Evolutionary conservation across 2,113 vertebrate species (phyloP).

Genomic region (Lampris megalopsis): DNA sequence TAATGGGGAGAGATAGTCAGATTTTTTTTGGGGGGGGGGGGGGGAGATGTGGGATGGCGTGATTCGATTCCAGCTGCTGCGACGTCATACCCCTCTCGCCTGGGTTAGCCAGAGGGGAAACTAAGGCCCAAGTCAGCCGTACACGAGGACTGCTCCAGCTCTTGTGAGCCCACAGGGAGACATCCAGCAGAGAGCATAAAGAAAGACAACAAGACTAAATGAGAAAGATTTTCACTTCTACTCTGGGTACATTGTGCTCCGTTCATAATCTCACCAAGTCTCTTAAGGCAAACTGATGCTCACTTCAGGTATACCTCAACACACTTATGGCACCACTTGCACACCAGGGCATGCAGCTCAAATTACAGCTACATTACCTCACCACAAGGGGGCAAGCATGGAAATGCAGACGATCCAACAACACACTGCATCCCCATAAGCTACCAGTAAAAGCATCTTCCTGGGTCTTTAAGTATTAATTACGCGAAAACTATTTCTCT

Average conservation of each 20-base stretch:
- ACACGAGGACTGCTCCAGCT: background rate
- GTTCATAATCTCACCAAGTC: background rate
- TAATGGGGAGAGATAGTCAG: slow-evolving; percentile 60
- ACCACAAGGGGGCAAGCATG: slow-evolving; percentile 34
- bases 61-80: slow-evolving; percentile 60
- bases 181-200: slow-evolving; percentile 32
- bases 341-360: background rate
- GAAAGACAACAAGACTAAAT: slow-evolving; percentile 28
- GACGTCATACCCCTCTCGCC: slow-evolving; percentile 47
- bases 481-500: background rate
- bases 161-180: slow-evolving; percentile 52
- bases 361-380: slow-evolving; percentile 50
- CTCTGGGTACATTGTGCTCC: background rate
- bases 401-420: background rate
- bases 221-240: slow-evolving; percentile 23
- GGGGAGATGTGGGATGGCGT: slow-evolving; percentile 44
- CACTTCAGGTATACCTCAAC: background rate
- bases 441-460: background rate
- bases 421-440: slow-evolving; percentile 8
- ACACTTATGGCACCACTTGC: background rate
- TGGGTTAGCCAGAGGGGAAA: slow-evolving; percentile 32
- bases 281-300: background rate
- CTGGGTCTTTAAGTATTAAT: background rate
- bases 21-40: slow-evolving; percentile 44
- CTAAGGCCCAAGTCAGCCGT: slow-evolving; percentile 71